phyloP scores from a whole-genome alignment of 2,888 invertebrate genomes.

The Drosophila antonietae region DNA sequence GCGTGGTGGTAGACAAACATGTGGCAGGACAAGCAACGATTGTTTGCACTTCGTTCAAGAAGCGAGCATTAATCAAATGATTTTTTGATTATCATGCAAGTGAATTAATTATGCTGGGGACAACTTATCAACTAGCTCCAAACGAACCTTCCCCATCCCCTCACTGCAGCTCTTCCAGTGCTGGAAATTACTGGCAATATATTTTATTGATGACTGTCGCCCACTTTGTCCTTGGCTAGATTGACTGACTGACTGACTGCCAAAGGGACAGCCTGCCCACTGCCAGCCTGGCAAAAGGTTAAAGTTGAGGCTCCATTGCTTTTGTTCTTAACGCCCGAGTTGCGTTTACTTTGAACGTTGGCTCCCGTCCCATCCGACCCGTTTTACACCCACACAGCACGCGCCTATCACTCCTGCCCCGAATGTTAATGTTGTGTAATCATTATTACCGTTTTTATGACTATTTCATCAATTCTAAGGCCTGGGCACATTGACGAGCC shows the following conservation, averaged over 20 bases:
- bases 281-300: constrained; percentile 48
- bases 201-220: constrained; percentile 68
- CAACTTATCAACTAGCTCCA: constrained; percentile 31
- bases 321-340: constrained; percentile 24
- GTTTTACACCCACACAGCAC: neutral
- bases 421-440: constrained; percentile 38
- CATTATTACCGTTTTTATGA: constrained; percentile 43
- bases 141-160: neutral
- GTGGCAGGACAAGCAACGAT: constrained; percentile 33
- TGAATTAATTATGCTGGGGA: constrained; percentile 70
- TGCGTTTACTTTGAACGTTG: constrained; percentile 43
- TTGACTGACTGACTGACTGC: constrained; percentile 5
- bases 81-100: constrained; percentile 77
- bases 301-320: constrained; percentile 51
- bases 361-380: neutral
- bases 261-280: neutral
- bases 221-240: constrained; percentile 42
- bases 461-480: constrained; percentile 29
- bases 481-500: neutral
- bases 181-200: constrained; percentile 55
- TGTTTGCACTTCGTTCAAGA: constrained; percentile 49
- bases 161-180: neutral
- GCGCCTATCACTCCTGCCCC: neutral
- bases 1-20: constrained; percentile 22
- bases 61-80: constrained; percentile 72